Evolutionary conservation across 2,888 invertebrate genomes (phyloP).

Genomic region (Dusona sp.): DNA sequence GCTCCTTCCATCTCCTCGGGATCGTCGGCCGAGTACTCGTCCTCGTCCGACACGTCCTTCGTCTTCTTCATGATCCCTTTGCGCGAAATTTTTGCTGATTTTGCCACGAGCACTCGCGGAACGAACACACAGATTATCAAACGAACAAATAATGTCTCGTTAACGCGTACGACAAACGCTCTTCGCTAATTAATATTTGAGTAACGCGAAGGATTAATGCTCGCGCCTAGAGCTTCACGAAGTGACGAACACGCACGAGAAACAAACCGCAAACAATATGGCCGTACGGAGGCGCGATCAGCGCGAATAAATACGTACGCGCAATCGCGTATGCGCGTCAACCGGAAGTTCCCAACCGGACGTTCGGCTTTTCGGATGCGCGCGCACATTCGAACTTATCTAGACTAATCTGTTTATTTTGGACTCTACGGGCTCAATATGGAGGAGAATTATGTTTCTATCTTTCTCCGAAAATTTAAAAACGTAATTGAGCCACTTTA

Average conservation of each 20-base stretch:
- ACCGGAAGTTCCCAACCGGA: slow-evolving; percentile 53
- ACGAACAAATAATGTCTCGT: slow-evolving; percentile 18
- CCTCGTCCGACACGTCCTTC: slow-evolving; percentile 83
- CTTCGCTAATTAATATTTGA: slow-evolving; percentile 28
- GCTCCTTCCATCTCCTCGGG: slow-evolving; percentile 84
- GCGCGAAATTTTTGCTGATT: slow-evolving; percentile 82
- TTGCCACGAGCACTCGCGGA: slow-evolving; percentile 70
- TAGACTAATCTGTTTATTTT: slow-evolving; percentile 15
- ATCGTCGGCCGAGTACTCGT: slow-evolving; percentile 84
- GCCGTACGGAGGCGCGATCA: slow-evolving; percentile 75
- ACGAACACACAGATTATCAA: slow-evolving; percentile 5
- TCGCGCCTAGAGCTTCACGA: slow-evolving; percentile 54
- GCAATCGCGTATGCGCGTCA: slow-evolving; percentile 59
- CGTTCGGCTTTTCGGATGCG: slow-evolving; percentile 37
- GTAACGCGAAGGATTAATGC: slow-evolving; percentile 49
- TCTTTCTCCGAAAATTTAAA: background rate
- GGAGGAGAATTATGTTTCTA: background rate
- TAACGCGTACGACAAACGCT: slow-evolving; percentile 16
- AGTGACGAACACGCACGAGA: slow-evolving; percentile 72
- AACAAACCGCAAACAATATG: slow-evolving; percentile 80
- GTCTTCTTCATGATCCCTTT: slow-evolving; percentile 83
- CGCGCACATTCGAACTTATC: slow-evolving; percentile 54
- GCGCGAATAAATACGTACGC: slow-evolving; percentile 50
- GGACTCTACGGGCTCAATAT: background rate
- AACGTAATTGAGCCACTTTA: background rate